These are phyloP conservation scores for Dipodomys stephensi DNA, from an alignment of 2,113 vertebrate genomes.

Conservation along the genomic window DNA sequence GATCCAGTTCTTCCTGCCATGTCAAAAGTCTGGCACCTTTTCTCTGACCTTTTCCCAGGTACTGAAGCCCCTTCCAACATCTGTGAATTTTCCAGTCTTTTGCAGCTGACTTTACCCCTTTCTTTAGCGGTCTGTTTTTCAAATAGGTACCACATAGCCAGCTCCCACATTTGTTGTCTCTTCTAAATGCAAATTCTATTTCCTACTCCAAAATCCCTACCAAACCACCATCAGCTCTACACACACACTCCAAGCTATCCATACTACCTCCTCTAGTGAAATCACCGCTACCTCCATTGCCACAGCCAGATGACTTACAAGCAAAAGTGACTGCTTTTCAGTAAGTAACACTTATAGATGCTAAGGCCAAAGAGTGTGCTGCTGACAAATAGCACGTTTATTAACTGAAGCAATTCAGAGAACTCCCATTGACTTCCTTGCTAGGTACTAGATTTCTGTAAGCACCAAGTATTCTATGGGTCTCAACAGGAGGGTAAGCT, in stretches of 20 bases:
- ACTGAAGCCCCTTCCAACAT: neutral
- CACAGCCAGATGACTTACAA: neutral
- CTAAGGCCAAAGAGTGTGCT: neutral
- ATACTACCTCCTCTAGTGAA: neutral
- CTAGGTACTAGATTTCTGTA: neutral
- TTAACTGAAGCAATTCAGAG: neutral
- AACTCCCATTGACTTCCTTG: neutral
- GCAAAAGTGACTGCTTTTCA: neutral
- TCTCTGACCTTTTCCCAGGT: too few species aligned
- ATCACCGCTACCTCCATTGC: neutral
- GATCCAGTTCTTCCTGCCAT: too few species aligned
- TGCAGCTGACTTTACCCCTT: neutral
- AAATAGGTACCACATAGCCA: too few species aligned
- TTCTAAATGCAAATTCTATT: neutral
- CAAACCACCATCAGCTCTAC: too few species aligned
- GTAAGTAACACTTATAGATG: accelerated
- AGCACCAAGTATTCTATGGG: accelerated
- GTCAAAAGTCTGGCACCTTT: neutral
- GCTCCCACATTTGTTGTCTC: neutral
- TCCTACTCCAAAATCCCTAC: neutral
- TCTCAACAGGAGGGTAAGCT: accelerated
- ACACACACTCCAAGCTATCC: too few species aligned
- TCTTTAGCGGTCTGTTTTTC: neutral
- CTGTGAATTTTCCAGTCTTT: neutral
- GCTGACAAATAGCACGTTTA: accelerated